A percentile compares a stretch with the other conserved stretches of the same genome.
phyloP scores from a whole-genome alignment of 2,888 invertebrate genomes.

The Drosophila emarginata region DNA sequence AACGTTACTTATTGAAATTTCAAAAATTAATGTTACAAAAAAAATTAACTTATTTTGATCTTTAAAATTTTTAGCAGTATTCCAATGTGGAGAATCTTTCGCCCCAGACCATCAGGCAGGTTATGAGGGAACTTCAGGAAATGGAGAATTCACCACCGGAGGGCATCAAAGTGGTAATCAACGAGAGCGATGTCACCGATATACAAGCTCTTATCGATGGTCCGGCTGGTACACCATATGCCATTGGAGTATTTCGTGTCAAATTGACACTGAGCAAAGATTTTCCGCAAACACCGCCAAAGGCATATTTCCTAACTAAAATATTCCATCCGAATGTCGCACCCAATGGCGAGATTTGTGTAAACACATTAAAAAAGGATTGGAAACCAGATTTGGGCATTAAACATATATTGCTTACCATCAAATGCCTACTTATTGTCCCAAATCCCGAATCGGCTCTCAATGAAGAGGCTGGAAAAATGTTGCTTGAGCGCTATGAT shows the following conservation, averaged over 20 bases:
- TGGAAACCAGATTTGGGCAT: constrained; percentile 98
- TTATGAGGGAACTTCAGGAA: constrained; percentile 93
- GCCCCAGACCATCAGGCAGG: constrained; percentile 94
- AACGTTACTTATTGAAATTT: constrained; percentile 45
- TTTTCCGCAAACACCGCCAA: constrained; percentile 95
- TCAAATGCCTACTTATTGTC: constrained; percentile 97
- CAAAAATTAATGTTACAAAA: background rate
- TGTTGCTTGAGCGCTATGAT: constrained; percentile 95
- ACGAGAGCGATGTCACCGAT: constrained; percentile 96
- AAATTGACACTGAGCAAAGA: constrained; percentile 95
- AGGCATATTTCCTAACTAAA: constrained; percentile 96
- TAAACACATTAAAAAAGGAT: constrained; percentile 97
- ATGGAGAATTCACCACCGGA: constrained; percentile 92
- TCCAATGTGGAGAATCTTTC: constrained; percentile 97
- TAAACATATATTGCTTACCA: constrained; percentile 95
- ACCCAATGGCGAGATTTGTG: constrained; percentile 96
- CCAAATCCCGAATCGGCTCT: constrained; percentile 98
- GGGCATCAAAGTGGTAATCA: constrained; percentile 93
- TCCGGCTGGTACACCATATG: constrained; percentile 97
- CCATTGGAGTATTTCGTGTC: constrained; percentile 93
- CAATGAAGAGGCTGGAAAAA: constrained; percentile 97
- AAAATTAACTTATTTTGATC: background rate
- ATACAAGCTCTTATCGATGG: constrained; percentile 96
- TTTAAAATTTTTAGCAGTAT: constrained; percentile 84
- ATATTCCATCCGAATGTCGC: constrained; percentile 99